Percentiles rank a stretch among this genome's conserved stretches.
Conservation (phyloP, 92 coral and sea anemone genomes). For the Epizoanthus illoricatus region DNA sequence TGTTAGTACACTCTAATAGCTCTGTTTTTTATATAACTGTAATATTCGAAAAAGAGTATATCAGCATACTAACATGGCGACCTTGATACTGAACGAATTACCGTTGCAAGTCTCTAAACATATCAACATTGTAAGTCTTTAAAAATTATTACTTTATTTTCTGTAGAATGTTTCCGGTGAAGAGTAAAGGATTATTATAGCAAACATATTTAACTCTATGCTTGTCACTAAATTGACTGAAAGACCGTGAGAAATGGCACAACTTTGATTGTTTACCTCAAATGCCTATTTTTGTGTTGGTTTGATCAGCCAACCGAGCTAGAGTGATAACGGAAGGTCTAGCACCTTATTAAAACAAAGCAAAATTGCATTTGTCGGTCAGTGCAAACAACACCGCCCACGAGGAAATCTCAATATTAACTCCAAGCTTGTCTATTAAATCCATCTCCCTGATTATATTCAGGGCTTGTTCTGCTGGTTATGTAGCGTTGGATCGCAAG, state of each 20-base stretch:
- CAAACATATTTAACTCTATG: not conserved
- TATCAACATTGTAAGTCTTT: not conserved
- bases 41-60: too few species aligned
- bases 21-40: too few species aligned
- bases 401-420: not conserved
- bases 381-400: not conserved
- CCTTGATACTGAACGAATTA: too few species aligned
- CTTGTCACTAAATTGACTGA: not conserved
- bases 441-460: not conserved
- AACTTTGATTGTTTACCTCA: not conserved
- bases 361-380: not conserved
- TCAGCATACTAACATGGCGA: too few species aligned
- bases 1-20: too few species aligned
- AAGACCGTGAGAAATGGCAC: constrained; percentile 3
- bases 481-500: too few species aligned
- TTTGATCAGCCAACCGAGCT: not conserved
- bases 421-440: not conserved
- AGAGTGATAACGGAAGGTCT: not conserved
- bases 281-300: not conserved
- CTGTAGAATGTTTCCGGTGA: not conserved
- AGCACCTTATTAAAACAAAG: not conserved
- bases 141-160: too few species aligned
- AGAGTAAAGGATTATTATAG: not conserved
- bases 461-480: too few species aligned
- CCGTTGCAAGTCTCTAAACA: not conserved